Evolutionary conservation across 2,113 vertebrate genomes (phyloP).

Genomic region (Malaclemys terrapin): DNA sequence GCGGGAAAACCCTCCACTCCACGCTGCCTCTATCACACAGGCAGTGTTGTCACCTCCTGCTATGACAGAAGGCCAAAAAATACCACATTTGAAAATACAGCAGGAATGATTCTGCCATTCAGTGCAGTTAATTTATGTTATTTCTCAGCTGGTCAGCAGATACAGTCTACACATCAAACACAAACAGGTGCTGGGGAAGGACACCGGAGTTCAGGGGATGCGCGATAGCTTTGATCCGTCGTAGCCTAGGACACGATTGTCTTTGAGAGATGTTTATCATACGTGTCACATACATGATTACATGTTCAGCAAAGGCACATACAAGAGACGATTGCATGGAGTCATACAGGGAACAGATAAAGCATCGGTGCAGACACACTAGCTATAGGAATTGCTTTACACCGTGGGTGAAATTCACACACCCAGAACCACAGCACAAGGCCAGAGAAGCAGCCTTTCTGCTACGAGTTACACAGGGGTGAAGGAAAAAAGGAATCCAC

Average conservation of each 20-base stretch:
- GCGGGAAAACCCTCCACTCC: constrained; percentile 14
- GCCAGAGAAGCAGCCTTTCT: neutral
- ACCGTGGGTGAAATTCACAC: neutral
- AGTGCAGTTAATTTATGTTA: neutral
- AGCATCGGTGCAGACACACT: neutral
- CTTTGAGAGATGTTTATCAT: neutral
- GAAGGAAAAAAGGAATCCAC: rapidly evolving
- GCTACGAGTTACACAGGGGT: too few relatives aligned
- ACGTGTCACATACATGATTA: neutral
- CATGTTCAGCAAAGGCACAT: neutral
- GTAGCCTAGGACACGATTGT: neutral
- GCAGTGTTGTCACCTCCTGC: neutral
- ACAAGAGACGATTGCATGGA: neutral
- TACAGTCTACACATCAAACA: neutral
- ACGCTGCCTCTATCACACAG: neutral
- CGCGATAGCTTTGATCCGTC: neutral
- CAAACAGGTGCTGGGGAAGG: neutral
- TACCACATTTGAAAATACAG: neutral
- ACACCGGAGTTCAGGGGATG: neutral
- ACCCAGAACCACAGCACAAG: neutral
- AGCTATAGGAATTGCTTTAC: neutral
- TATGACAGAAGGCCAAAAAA: neutral
- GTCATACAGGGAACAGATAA: neutral
- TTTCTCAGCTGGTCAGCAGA: neutral
- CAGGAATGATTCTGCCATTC: neutral